A percentile compares a stretch with the other conserved stretches of the same genome.
phyloP scores from a whole-genome alignment of 2,797 vertebrate species.

The Sebastes diploproa region DNA sequence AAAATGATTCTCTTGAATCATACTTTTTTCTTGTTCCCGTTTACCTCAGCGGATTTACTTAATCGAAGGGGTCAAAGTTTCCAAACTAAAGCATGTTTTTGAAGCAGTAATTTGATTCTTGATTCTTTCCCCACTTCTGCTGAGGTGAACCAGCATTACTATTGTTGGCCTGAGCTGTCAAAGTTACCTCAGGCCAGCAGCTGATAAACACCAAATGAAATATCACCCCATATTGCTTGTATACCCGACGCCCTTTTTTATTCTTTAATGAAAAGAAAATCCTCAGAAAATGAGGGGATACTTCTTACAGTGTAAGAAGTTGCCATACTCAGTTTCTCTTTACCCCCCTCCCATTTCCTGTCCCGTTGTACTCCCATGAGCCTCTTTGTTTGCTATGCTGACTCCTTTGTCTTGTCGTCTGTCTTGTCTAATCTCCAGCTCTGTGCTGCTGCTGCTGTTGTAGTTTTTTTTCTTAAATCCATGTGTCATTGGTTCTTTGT shows the following conservation, averaged over 20 bases:
- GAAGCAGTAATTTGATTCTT: constrained; percentile 25
- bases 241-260: neutral
- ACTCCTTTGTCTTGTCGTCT: constrained; percentile 62
- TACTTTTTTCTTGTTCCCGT: constrained; percentile 27
- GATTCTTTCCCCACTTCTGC: constrained; percentile 39
- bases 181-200: neutral
- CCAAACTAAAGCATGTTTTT: constrained; percentile 18
- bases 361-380: constrained; percentile 57
- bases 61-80: constrained; percentile 28
- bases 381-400: constrained; percentile 65
- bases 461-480: constrained; percentile 1
- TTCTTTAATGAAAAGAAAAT: constrained; percentile 10
- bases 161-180: constrained; percentile 22
- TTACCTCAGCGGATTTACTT: constrained; percentile 59
- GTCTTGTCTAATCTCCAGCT: constrained; percentile 63
- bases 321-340: constrained; percentile 9
- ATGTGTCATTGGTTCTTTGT: constrained; percentile 46
- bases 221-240: constrained; percentile 12
- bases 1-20: constrained; percentile 39
- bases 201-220: constrained; percentile 11
- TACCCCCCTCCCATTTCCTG: constrained; percentile 49
- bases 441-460: constrained; percentile 17
- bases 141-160: constrained; percentile 53
- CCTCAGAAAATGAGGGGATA: neutral
- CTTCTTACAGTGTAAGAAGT: constrained; percentile 26